Conservation (phyloP, 1,140 invertebrate species). For the Drosophila busckii region DNA sequence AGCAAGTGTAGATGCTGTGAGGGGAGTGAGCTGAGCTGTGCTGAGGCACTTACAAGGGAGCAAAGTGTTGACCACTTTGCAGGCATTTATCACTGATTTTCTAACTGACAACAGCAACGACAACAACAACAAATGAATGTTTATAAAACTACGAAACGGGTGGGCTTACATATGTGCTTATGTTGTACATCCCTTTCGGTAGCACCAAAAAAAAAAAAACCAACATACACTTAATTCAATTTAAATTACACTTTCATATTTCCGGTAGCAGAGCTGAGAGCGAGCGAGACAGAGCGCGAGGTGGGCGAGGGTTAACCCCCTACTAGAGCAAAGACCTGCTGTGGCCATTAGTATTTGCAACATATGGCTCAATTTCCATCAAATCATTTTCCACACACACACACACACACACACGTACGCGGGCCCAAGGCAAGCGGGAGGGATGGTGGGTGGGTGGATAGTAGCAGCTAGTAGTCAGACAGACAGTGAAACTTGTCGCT, state of each 20-base stretch:
- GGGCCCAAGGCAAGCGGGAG: too few relatives aligned
- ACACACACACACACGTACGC: conserved; percentile 12
- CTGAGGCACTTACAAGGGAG: background rate
- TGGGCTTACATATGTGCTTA: conserved; percentile 13
- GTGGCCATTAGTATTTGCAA: conserved; percentile 77
- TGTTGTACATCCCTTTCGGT: background rate
- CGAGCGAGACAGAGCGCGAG: background rate
- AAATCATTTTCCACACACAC: conserved; percentile 45
- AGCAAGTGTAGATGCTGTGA: conserved; percentile 1
- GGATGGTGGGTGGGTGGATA: too few relatives aligned
- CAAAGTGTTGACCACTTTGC: conserved; percentile 48
- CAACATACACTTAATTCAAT: conserved; percentile 70
- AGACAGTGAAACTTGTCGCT: too few relatives aligned
- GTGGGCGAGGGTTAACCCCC: too few relatives aligned
- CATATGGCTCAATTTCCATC: conserved; percentile 77
- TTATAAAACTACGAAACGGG: too few relatives aligned
- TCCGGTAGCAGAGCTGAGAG: conserved; percentile 38
- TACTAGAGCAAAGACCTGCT: too few relatives aligned
- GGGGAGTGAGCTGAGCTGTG: background rate
- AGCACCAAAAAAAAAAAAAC: conserved; percentile 37
- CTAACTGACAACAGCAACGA: conserved; percentile 11
- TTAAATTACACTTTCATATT: conserved; percentile 78
- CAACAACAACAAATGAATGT: conserved; percentile 4
- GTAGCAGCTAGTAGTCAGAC: too few relatives aligned
- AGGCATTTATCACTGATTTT: conserved; percentile 69